Conservation (phyloP, 2,113 vertebrate species). For the Ploceus nigricollis region DNA sequence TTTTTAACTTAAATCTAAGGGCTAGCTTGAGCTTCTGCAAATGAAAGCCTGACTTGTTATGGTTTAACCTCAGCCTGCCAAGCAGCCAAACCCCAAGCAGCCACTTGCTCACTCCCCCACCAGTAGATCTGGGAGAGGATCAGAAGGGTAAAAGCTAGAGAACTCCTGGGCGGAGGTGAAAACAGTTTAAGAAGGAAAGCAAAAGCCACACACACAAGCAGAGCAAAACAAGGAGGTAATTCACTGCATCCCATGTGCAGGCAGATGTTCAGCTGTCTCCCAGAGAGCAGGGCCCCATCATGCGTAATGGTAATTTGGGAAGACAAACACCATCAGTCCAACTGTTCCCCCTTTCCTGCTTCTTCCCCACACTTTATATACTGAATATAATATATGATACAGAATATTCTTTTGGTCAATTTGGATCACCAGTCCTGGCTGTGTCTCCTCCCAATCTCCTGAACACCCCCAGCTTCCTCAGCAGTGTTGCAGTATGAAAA, state of each 20-base stretch:
- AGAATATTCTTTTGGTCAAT: neutral
- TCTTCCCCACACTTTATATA: neutral
- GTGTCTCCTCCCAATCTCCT: neutral
- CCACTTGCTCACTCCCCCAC: rapidly evolving
- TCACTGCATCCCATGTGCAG: neutral
- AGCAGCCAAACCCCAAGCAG: neutral
- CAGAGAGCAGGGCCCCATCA: neutral
- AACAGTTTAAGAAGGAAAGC: neutral
- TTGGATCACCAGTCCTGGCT: neutral
- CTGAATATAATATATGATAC: too few relatives aligned
- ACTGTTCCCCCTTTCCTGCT: neutral
- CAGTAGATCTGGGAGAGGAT: neutral
- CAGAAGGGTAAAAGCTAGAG: neutral
- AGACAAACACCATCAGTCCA: neutral
- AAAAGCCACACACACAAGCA: neutral
- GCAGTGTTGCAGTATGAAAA: rapidly evolving
- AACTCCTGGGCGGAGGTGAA: neutral
- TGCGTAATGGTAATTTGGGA: rapidly evolving
- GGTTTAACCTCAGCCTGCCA: neutral
- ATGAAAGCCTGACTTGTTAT: neutral
- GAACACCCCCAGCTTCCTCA: rapidly evolving
- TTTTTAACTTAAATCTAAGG: neutral
- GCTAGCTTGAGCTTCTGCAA: neutral
- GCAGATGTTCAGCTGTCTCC: neutral
- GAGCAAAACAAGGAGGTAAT: neutral